Evolutionary conservation across 2,797 vertebrate species (phyloP).

Genomic region (Ciconia nigra): DNA sequence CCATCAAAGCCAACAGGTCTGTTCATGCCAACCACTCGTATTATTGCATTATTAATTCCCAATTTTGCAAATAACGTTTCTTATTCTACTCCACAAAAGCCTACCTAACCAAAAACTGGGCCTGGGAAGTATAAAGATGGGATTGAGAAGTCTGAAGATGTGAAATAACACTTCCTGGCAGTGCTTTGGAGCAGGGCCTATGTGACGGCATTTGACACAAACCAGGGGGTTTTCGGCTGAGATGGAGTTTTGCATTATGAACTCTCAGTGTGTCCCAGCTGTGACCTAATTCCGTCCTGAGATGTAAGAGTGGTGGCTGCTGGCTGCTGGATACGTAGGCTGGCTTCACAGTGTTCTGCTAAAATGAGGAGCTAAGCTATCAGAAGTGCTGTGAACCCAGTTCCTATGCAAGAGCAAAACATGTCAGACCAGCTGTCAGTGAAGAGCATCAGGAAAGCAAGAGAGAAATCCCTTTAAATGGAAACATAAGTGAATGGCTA

Average conservation of each 20-base stretch:
- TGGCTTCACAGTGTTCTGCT: not conserved
- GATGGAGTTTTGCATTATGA: not conserved
- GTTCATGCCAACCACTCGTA: not conserved
- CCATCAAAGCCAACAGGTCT: not conserved
- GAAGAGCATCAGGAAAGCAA: not conserved
- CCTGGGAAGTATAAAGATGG: not conserved
- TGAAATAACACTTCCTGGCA: not conserved
- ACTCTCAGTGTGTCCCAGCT: constrained; percentile 32
- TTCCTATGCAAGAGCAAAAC: not conserved
- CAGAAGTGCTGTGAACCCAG: not conserved
- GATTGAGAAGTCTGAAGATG: not conserved
- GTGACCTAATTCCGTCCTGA: constrained; percentile 59
- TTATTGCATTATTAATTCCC: not conserved
- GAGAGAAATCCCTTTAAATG: not conserved
- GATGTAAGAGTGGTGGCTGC: not conserved
- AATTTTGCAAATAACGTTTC: not conserved
- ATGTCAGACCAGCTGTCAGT: not conserved
- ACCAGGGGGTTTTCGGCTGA: not conserved
- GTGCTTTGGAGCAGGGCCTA: not conserved
- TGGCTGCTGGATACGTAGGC: not conserved
- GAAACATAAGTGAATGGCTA: not conserved
- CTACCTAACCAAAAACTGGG: not conserved
- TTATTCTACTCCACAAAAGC: not conserved
- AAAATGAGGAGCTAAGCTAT: not conserved
- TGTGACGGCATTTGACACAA: not conserved